phyloP scores from a whole-genome alignment of 2,113 vertebrate genomes.

The Amblyopsis rosae region DNA sequence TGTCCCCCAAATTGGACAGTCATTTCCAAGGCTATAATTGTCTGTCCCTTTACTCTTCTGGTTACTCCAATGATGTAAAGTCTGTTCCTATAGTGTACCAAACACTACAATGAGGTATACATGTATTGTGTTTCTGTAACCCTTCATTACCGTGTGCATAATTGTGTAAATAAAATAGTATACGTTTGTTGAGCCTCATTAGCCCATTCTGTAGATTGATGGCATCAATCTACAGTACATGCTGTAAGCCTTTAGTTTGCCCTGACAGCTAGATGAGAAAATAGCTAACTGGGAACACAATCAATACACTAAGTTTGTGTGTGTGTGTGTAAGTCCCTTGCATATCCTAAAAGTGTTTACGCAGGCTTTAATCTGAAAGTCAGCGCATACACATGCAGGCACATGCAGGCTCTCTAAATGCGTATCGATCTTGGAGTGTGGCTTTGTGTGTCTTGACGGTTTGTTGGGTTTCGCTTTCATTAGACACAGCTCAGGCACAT shows the following conservation, averaged over 20 bases:
- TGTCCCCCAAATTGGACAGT: too few relatives aligned
- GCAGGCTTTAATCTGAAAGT: conserved; percentile 6
- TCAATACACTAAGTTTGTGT: conserved; percentile 59
- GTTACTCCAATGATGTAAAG: too few relatives aligned
- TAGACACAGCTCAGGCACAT: conserved; percentile 40
- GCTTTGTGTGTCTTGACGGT: conserved; percentile 60
- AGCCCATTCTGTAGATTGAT: conserved; percentile 54
- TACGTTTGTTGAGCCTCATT: conserved; percentile 53
- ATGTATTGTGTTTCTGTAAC: conserved; percentile 16
- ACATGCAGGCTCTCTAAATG: conserved; percentile 45
- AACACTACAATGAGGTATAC: too few relatives aligned
- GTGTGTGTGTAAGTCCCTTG: conserved; percentile 5
- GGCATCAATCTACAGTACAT: conserved; percentile 45
- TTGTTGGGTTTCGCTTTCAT: conserved; percentile 63
- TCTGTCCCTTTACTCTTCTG: too few relatives aligned
- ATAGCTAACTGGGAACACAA: conserved; percentile 55
- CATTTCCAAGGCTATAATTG: too few relatives aligned
- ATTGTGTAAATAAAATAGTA: conserved; percentile 6
- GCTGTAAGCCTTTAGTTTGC: conserved; percentile 60
- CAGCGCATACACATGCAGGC: conserved; percentile 10
- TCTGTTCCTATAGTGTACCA: too few relatives aligned
- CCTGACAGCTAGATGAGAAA: conserved; percentile 42
- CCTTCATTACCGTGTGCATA: conserved; percentile 5
- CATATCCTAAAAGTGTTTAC: not conserved
- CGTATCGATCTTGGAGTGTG: conserved; percentile 60